Evolutionary conservation across 2,113 vertebrate genomes (phyloP).

Genomic region (Clupea harengus): DNA sequence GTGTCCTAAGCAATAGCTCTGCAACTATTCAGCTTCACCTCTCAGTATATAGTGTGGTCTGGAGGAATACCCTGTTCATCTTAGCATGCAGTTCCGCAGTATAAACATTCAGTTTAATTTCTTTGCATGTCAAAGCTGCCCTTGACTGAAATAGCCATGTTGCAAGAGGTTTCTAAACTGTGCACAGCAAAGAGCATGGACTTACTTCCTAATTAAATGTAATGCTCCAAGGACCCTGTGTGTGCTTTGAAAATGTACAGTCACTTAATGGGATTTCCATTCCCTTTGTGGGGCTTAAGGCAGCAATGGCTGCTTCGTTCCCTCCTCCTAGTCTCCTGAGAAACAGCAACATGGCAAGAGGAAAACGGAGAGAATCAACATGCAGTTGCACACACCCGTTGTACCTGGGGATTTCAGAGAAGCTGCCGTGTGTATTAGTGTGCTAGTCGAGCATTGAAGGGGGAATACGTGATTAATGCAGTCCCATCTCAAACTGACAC

Average conservation of each 20-base stretch:
- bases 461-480: not conserved
- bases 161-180: not conserved
- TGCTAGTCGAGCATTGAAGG: not conserved
- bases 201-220: not conserved
- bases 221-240: not conserved
- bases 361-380: not conserved
- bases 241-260: not conserved
- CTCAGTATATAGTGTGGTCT: too few species aligned
- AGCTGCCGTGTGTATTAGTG: not conserved
- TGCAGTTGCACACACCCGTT: not conserved
- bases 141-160: not conserved
- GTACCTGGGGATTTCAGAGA: not conserved
- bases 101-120: too few species aligned
- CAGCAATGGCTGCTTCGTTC: not conserved
- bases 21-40: too few species aligned
- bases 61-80: too few species aligned
- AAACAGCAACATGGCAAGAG: not conserved
- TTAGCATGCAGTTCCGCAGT: too few species aligned
- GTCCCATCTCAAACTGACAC: too few species aligned
- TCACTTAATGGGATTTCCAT: not conserved
- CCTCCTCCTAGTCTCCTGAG: not conserved
- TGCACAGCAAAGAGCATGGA: not conserved
- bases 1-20: too few species aligned
- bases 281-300: not conserved
- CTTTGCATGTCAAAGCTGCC: too few species aligned